Conservation (phyloP, 2,888 invertebrate genomes). For the Microchrysa polita region DNA sequence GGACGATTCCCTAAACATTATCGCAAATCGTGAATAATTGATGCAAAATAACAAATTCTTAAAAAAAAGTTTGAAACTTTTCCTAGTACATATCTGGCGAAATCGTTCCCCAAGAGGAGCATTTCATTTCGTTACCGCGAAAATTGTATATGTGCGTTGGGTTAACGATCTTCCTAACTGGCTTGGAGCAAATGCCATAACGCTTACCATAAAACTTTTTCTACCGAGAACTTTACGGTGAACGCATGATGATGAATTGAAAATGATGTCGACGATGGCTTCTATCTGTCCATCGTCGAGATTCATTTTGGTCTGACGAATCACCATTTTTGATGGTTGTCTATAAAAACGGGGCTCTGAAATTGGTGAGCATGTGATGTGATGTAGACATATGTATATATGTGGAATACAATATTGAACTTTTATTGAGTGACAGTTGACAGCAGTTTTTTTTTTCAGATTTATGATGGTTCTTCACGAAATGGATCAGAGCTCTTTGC, state of each 20-base stretch:
- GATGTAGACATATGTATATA: background rate
- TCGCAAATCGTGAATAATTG: background rate
- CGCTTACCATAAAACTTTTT: background rate
- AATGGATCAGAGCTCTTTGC: too few species aligned
- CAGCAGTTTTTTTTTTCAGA: background rate
- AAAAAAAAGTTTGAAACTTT: background rate
- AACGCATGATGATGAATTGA: conserved; percentile 27
- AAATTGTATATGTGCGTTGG: background rate
- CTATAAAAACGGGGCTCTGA: background rate
- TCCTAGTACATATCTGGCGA: background rate
- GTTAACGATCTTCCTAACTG: conserved; percentile 7
- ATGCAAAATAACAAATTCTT: background rate
- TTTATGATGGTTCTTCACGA: background rate
- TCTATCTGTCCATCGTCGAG: background rate
- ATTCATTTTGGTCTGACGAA: background rate
- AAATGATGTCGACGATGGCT: conserved; percentile 14
- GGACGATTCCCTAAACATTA: too few species aligned
- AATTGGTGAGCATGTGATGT: background rate
- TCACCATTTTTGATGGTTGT: background rate
- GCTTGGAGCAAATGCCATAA: background rate
- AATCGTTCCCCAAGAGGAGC: background rate
- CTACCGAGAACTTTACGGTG: background rate
- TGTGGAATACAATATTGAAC: background rate
- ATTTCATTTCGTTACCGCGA: background rate
- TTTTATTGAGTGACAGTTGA: background rate